A percentile compares a stretch with the other conserved stretches of the same genome.
Conservation (phyloP, 2,113 vertebrate species). For the Castor canadensis region DNA sequence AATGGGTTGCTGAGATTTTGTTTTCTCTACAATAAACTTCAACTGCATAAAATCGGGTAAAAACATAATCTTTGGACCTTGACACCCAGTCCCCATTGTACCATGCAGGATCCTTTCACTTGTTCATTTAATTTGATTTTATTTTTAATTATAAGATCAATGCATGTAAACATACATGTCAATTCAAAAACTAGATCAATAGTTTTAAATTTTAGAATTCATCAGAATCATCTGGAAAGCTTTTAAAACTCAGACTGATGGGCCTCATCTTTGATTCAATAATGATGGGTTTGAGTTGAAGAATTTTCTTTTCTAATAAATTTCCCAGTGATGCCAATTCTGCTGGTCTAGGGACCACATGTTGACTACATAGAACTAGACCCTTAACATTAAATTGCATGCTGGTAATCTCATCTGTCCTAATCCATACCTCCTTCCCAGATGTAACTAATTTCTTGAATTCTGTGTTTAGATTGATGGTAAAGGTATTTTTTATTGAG, state of each 20-base stretch:
- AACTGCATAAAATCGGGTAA: not conserved
- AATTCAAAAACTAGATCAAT: not conserved
- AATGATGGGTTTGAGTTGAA: not conserved
- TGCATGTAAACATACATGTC: not conserved
- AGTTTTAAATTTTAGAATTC: not conserved
- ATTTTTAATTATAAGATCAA: constrained; percentile 42
- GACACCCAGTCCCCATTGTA: not conserved
- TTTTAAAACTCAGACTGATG: not conserved
- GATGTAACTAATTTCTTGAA: not conserved
- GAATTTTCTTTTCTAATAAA: not conserved
- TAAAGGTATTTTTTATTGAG: not conserved
- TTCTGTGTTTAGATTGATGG: not conserved
- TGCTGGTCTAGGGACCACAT: no score
- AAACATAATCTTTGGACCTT: not conserved
- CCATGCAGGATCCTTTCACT: not conserved
- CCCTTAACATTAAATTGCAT: not conserved
- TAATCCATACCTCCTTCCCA: not conserved
- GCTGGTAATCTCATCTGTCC: not conserved
- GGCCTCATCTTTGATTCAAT: not conserved
- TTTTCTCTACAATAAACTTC: not conserved
- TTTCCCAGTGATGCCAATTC: not conserved
- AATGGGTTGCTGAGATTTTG: not conserved
- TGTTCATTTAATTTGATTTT: not conserved
- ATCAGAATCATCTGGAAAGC: not conserved
- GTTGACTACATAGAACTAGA: not conserved